phyloP scores from a whole-genome alignment of 2,113 vertebrate genomes.

The Ictidomys tridecemlineatus region DNA sequence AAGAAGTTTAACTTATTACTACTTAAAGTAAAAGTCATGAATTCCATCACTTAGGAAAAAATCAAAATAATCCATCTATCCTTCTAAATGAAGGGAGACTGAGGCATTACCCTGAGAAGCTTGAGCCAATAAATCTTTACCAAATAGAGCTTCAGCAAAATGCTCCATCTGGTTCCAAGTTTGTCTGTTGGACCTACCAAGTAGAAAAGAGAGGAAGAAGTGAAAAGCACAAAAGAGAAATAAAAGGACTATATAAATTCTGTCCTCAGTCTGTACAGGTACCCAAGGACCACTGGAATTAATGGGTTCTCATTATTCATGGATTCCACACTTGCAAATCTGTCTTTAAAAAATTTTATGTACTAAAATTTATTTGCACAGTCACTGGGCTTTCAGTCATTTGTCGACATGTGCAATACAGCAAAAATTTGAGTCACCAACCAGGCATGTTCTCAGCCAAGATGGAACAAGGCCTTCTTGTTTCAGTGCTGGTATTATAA shows the following conservation, averaged over 20 bases:
- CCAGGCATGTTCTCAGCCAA: background rate
- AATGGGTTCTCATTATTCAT: background rate
- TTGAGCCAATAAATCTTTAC: background rate
- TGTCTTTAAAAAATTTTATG: background rate
- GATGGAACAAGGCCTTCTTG: background rate
- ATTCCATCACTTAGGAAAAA: conserved; percentile 35
- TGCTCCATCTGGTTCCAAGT: background rate
- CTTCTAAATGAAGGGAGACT: background rate
- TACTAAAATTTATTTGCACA: background rate
- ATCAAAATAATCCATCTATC: background rate
- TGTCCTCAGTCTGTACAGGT: background rate
- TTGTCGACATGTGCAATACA: background rate
- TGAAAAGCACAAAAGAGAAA: background rate
- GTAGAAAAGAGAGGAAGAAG: background rate
- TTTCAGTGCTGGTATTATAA: background rate
- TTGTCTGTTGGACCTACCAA: background rate
- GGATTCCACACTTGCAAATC: background rate
- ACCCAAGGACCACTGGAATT: background rate
- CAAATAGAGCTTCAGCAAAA: background rate
- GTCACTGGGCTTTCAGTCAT: background rate
- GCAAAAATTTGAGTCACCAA: background rate
- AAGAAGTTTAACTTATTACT: conserved; percentile 6
- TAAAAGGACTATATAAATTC: background rate
- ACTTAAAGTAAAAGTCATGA: background rate
- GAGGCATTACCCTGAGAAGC: background rate